Conservation (phyloP, 2,888 invertebrate species). For the Sesia apiformis region DNA sequence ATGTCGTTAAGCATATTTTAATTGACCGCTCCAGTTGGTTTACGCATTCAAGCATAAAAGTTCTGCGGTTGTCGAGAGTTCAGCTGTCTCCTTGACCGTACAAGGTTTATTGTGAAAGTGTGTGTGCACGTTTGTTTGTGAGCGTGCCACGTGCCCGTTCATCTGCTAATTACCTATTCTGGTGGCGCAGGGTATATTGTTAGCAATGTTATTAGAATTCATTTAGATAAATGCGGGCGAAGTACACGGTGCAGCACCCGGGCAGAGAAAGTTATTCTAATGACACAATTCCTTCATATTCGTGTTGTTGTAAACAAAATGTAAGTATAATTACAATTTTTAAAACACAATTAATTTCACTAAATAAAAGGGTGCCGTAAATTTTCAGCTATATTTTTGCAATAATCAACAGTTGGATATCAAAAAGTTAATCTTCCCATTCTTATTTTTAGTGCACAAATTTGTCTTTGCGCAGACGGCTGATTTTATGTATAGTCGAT, state of each 20-base stretch:
- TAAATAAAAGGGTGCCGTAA: no score
- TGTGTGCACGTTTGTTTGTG: slow-evolving; percentile 1
- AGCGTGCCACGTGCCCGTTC: slow-evolving; percentile 5
- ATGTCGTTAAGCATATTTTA: background rate
- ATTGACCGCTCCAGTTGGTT: background rate
- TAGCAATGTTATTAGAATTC: background rate
- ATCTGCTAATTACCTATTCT: slow-evolving; percentile 6
- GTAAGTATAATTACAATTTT: no score
- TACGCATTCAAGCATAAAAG: background rate
- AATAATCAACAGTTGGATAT: no score
- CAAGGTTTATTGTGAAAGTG: background rate
- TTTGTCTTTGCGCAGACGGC: no score
- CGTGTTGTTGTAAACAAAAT: no score
- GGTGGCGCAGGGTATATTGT: slow-evolving; percentile 1
- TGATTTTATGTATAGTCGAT: no score
- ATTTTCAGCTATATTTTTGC: no score
- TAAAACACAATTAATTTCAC: no score
- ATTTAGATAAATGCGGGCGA: slow-evolving; percentile 1
- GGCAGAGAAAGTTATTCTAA: no score
- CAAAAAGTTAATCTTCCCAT: no score
- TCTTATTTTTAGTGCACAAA: no score
- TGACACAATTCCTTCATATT: no score
- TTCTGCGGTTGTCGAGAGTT: background rate
- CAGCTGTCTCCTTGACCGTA: slow-evolving; percentile 4
- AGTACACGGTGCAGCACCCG: background rate